Evolutionary conservation across 2,797 vertebrate genomes (phyloP), one percentile per base, ranked within the genome.

Genomic region (Chaetodon trifasciatus): DNA sequence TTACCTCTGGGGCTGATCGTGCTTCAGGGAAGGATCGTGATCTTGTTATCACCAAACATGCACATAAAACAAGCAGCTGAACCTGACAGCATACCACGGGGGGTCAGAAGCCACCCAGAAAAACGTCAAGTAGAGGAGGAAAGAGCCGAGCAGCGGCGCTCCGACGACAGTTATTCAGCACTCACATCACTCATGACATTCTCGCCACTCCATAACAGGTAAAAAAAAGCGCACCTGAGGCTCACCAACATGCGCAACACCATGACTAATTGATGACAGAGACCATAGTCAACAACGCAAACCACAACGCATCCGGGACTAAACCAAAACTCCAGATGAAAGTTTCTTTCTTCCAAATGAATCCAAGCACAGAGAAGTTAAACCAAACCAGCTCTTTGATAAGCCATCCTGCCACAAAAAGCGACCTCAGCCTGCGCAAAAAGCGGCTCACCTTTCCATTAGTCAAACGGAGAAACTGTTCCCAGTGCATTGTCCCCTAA

Each of bases 401-500:
- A 16, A 21, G 0, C 37, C 0, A 24, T 40, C 3, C 9, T 10
- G 10, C 28, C 17, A 62, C 3, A 66, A 49, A 32, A 62, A 3
- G 8, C 24, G 3, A 49, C 3, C 17, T 2, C 6, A 50, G 24
- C 16, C n/a, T 3, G 10, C n/a, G 32, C 10, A 39, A 47, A 77
- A 77, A 44, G 13, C 37, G 37, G 21, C 93, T 94, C 87, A 96
- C 96, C 96, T 96, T 95, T 55, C 87, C 91, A 75, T 93, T 94
- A 1, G 73, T 92, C 82, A 94, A 78, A 74, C 93, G 94, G 60
- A 95, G 86, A 9, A 96, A 46, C 32, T 95, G 92, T 82, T 96
- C 95, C 95, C 96, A 96, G 89, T 95, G 94, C 96, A 96, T 96
- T 80, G 76, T 91, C 40, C 70, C 53, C 47, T 28, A 3, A 46